phyloP scores from a whole-genome alignment of 2,113 vertebrate genomes.

The Hemiprocne comata region DNA sequence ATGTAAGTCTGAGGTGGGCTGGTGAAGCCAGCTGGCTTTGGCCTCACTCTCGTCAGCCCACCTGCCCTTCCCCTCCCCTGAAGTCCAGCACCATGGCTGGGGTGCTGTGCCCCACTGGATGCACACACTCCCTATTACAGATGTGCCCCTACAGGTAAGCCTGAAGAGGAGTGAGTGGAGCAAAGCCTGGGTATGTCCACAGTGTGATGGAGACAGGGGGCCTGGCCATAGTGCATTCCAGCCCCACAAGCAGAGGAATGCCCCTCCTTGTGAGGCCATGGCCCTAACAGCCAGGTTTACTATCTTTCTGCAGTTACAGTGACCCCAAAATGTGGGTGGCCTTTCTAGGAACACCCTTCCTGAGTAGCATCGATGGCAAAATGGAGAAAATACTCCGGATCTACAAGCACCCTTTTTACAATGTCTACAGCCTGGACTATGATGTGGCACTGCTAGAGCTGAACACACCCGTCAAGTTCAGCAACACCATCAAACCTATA shows the following conservation, averaged over 20 bases:
- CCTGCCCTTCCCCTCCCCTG: background rate
- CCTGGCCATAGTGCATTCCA: background rate
- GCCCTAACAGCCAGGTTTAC: conserved; percentile 18
- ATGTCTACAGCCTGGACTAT: conserved; percentile 87
- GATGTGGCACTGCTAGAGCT: conserved; percentile 91
- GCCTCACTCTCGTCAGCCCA: background rate
- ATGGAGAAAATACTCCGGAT: conserved; percentile 85
- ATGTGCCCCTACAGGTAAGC: background rate
- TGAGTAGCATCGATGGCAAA: conserved; percentile 79
- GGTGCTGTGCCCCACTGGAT: background rate
- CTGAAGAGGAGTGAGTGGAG: background rate
- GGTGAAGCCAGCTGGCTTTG: background rate
- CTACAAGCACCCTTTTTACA: conserved; percentile 89
- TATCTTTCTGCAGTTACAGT: conserved; percentile 73
- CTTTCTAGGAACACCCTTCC: conserved; percentile 87
- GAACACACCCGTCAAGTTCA: conserved; percentile 72
- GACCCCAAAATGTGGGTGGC: conserved; percentile 86
- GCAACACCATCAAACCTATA: conserved; percentile 84
- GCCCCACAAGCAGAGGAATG: background rate
- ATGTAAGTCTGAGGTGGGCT: conserved; percentile 64
- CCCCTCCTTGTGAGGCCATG: background rate
- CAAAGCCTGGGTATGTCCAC: background rate
- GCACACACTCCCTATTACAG: background rate
- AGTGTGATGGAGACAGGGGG: background rate
- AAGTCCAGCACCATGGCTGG: background rate